phyloP scores from a whole-genome alignment of 2,888 invertebrate species.

The Drosophila kokeensis region DNA sequence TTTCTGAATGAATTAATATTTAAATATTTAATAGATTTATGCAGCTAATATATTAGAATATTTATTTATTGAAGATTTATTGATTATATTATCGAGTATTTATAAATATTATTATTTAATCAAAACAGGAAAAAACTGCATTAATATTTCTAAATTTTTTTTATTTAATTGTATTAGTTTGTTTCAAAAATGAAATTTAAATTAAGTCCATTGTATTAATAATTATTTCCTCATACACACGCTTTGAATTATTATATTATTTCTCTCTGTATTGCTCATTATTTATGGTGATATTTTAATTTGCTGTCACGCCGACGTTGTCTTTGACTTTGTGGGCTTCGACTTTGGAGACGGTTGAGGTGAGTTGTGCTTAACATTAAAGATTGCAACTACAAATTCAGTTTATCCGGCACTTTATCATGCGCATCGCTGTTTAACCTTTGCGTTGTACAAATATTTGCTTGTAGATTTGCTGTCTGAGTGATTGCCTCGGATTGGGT shows the following conservation, averaged over 20 bases:
- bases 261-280: constrained; percentile 10
- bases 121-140: background rate
- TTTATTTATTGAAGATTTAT: too few species aligned
- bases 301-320: constrained; percentile 6
- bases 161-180: background rate
- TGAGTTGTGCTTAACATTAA: constrained; percentile 25
- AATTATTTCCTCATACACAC: constrained; percentile 43
- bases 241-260: constrained; percentile 11
- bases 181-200: background rate
- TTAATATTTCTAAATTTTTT: background rate
- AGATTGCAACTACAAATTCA: constrained; percentile 64
- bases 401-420: constrained; percentile 46
- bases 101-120: background rate
- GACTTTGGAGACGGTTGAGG: background rate
- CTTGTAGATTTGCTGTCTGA: constrained; percentile 24
- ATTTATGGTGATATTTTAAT: constrained; percentile 49
- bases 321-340: background rate
- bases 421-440: constrained; percentile 33
- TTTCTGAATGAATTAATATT: background rate
- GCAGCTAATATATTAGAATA: background rate
- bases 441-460: constrained; percentile 46
- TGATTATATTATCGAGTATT: background rate
- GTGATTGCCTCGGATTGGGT: constrained; percentile 1
- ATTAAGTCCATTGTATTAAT: background rate
- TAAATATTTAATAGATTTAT: background rate